These are phyloP conservation scores for Whitmania pigra DNA, from an alignment of 1,140 invertebrate species.

Conservation along the genomic window DNA sequence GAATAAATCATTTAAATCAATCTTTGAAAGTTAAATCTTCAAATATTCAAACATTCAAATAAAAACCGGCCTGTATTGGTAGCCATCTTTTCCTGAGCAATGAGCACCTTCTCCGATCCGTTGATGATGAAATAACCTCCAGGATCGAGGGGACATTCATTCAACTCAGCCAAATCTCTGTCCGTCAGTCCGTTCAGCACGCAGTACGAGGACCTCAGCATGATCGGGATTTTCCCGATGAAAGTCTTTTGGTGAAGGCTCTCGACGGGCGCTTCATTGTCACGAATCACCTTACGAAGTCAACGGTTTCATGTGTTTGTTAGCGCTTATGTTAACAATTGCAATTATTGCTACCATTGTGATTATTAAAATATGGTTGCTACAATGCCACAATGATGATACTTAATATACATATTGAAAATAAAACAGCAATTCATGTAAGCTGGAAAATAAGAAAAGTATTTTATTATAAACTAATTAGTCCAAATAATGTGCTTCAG, in stretches of 20 bases:
- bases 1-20: background rate
- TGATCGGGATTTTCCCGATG: conserved; percentile 98
- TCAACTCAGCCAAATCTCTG: conserved; percentile 94
- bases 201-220: conserved; percentile 93
- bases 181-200: conserved; percentile 80
- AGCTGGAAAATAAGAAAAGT: no score
- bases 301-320: no score
- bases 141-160: conserved; percentile 95
- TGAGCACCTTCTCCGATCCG: conserved; percentile 56
- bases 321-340: no score
- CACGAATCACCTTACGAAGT: conserved; percentile 49
- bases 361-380: no score
- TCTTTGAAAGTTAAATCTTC: no score
- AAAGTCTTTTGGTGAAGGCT: conserved; percentile 93
- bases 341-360: no score
- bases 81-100: conserved; percentile 99
- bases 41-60: background rate
- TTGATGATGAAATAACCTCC: conserved; percentile 49
- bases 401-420: no score
- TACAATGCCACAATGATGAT: no score
- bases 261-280: conserved; percentile 77
- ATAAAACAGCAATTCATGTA: no score
- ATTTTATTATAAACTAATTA: no score
- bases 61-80: conserved; percentile 63
- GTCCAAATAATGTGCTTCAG: no score